Evolutionary conservation across 2,113 vertebrate species (phyloP).

Genomic region (Antennarius striatus): DNA sequence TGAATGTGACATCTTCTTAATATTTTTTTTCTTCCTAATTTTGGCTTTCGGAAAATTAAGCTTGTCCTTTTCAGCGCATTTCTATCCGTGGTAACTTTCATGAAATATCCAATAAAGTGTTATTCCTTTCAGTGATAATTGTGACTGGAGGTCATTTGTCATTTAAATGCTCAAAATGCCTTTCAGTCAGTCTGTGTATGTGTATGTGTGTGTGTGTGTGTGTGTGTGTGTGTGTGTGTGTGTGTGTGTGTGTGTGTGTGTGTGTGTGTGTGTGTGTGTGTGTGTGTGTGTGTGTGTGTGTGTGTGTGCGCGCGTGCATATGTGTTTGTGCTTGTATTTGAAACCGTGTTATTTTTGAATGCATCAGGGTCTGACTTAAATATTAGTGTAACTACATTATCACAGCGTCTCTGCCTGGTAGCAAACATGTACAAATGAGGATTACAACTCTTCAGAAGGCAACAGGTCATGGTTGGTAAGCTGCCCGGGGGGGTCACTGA

Average conservation of each 20-base stretch:
- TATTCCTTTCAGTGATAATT: conserved; percentile 65
- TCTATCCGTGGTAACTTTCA: conserved; percentile 59
- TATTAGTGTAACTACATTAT: conserved; percentile 80
- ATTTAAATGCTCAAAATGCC: conserved; percentile 59
- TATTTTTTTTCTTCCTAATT: conserved; percentile 59
- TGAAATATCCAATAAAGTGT: conserved; percentile 67
- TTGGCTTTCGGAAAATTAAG: conserved; percentile 37
- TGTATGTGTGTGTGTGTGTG: background rate
- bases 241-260: conserved; percentile 1
- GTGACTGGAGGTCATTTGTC: conserved; percentile 71
- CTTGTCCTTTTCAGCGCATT: conserved; percentile 36
- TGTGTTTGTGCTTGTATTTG: conserved; percentile 38
- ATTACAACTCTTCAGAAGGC: conserved; percentile 79
- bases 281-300: conserved; percentile 4
- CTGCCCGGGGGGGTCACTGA: conserved; percentile 79
- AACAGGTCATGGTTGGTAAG: conserved; percentile 82
- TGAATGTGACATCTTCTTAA: conserved; percentile 51
- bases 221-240: conserved; percentile 1
- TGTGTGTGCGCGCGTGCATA: conserved; percentile 3
- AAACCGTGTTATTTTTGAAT: conserved; percentile 70
- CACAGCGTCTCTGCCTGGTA: conserved; percentile 75
- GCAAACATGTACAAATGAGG: conserved; percentile 77
- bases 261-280: background rate
- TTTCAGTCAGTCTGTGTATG: conserved; percentile 14
- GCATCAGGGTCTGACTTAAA: conserved; percentile 71